These are phyloP conservation scores for Lagopus muta DNA, from an alignment of 2,113 vertebrate species.

Conservation along the genomic window DNA sequence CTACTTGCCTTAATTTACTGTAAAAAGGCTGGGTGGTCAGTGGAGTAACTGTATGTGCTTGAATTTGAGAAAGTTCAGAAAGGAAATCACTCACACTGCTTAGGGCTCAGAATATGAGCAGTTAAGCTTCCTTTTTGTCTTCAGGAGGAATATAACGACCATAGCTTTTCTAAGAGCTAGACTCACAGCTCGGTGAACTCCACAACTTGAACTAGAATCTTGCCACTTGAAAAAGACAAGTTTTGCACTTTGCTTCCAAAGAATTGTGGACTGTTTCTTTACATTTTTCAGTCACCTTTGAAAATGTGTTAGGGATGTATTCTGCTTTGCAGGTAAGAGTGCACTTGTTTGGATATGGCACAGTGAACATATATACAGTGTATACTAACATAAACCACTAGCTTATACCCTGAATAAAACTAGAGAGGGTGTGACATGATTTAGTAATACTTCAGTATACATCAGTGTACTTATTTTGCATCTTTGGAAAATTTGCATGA, in stretches of 20 bases:
- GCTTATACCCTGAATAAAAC: not conserved
- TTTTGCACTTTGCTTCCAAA: not conserved
- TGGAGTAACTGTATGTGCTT: not conserved
- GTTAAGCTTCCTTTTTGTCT: not conserved
- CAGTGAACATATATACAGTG: not conserved
- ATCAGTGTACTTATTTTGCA: not conserved
- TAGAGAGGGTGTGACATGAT: not conserved
- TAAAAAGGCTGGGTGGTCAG: not conserved
- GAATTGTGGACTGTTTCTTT: not conserved
- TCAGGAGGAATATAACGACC: not conserved
- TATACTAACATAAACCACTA: not conserved
- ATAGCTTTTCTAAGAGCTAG: not conserved
- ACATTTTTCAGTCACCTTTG: not conserved
- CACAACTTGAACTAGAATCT: not conserved
- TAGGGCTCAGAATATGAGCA: not conserved
- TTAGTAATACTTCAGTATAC: not conserved
- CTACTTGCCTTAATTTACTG: not conserved
- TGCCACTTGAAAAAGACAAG: not conserved
- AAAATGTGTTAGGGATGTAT: not conserved
- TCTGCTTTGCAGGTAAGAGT: rapidly evolving
- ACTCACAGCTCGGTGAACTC: not conserved
- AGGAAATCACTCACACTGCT: not conserved
- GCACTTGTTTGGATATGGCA: not conserved
- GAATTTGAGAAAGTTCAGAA: not conserved
- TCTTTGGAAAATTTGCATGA: not conserved